Conservation (phyloP, 1,140 invertebrate genomes). For the Meloidogyne floridensis region DNA sequence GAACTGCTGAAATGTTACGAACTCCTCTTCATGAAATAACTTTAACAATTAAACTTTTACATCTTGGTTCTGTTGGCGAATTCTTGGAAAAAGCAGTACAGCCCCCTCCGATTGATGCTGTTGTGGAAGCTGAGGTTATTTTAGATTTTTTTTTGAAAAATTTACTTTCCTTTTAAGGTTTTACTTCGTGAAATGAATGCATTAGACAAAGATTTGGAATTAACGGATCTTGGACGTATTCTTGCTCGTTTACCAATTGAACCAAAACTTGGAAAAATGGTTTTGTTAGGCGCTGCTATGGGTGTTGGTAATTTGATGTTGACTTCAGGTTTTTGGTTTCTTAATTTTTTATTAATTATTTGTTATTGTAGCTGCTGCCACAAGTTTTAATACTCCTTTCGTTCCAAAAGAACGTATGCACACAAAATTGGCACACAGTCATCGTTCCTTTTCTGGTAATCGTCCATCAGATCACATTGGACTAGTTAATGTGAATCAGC, state of each 20-base stretch:
- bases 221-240: constrained; percentile 69
- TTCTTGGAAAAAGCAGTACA: constrained; percentile 70
- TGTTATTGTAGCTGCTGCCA: constrained; percentile 81
- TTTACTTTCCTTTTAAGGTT: constrained; percentile 30
- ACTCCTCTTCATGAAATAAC: constrained; percentile 68
- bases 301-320: constrained; percentile 60
- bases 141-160: background rate
- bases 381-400: constrained; percentile 82
- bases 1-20: constrained; percentile 70
- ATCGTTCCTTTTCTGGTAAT: constrained; percentile 80
- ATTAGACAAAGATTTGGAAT: constrained; percentile 68
- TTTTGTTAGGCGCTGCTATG: constrained; percentile 68
- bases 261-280: constrained; percentile 69
- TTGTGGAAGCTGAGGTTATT: constrained; percentile 69
- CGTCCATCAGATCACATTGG: constrained; percentile 91
- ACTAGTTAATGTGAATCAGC: constrained; percentile 85
- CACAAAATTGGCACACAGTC: constrained; percentile 75
- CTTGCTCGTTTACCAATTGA: constrained; percentile 69
- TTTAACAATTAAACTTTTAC: constrained; percentile 68
- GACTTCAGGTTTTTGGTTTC: constrained; percentile 22
- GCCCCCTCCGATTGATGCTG: constrained; percentile 69
- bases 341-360: background rate
- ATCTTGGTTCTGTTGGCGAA: constrained; percentile 67
- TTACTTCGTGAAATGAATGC: constrained; percentile 68
- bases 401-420: constrained; percentile 67